phyloP scores from a whole-genome alignment of 2,113 vertebrate species.

The Rhynchomys soricoides region DNA sequence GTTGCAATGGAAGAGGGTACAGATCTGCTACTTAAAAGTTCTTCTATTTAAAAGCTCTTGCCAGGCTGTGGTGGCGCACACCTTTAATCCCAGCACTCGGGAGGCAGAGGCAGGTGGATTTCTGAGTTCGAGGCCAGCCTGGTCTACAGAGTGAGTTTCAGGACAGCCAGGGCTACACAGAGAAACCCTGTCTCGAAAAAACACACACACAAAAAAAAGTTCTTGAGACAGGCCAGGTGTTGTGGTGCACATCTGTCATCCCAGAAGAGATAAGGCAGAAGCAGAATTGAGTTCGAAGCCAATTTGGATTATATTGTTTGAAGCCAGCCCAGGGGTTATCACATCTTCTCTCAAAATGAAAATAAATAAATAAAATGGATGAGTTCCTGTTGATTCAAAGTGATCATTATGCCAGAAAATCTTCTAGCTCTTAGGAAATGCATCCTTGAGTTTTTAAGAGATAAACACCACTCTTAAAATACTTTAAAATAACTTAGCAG shows the following conservation, averaged over 20 bases:
- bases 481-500: background rate
- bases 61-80: too few species aligned
- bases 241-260: too few species aligned
- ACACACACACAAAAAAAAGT: too few species aligned
- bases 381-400: background rate
- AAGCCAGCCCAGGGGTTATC: background rate
- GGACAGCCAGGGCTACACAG: too few species aligned
- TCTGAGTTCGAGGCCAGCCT: too few species aligned
- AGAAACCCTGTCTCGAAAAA: too few species aligned
- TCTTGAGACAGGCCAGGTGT: background rate
- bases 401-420: background rate
- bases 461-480: slow-evolving; percentile 36
- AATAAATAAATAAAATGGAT: slow-evolving; percentile 1
- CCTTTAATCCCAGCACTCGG: too few species aligned
- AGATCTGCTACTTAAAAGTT: background rate
- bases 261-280: background rate
- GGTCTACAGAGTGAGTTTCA: too few species aligned
- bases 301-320: background rate
- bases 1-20: background rate
- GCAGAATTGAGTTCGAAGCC: background rate
- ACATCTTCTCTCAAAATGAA: background rate
- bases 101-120: too few species aligned
- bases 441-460: background rate
- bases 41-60: too few species aligned
- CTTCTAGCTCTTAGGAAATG: background rate